phyloP scores from a whole-genome alignment of 2,888 invertebrate genomes.

The Mimachlamys varia region DNA sequence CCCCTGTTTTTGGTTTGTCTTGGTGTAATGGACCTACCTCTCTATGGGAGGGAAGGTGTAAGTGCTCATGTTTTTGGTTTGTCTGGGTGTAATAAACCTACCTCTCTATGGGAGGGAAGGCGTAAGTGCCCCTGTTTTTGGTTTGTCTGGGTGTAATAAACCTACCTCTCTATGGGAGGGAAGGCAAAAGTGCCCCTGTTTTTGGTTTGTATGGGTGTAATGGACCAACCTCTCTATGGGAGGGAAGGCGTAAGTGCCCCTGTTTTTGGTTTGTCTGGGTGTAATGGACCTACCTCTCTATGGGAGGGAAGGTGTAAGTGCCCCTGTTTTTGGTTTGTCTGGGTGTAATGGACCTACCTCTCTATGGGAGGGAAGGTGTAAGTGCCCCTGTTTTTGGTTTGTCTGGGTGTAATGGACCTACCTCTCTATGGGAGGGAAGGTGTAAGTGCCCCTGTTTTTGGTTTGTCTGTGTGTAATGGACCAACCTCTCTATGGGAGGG shows the following conservation, averaged over 20 bases:
- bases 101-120: slow-evolving; percentile 75
- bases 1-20: no score
- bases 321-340: no score
- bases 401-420: neutral
- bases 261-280: slow-evolving; percentile 37
- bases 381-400: neutral
- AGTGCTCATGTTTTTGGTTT: slow-evolving; percentile 44
- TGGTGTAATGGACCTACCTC: slow-evolving; percentile 48
- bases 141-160: slow-evolving; percentile 61
- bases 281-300: slow-evolving; percentile 69
- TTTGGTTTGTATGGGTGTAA: no score
- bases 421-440: neutral
- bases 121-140: slow-evolving; percentile 73
- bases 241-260: neutral
- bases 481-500: slow-evolving; percentile 74
- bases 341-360: slow-evolving; percentile 60
- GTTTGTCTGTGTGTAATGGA: neutral
- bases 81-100: slow-evolving; percentile 48
- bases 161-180: no score
- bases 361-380: neutral
- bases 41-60: neutral
- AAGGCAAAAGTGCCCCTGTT: neutral
- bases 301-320: slow-evolving; percentile 73
- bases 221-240: neutral
- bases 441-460: neutral